Conservation (phyloP, 2,113 vertebrate genomes). For the Fulica atra region DNA sequence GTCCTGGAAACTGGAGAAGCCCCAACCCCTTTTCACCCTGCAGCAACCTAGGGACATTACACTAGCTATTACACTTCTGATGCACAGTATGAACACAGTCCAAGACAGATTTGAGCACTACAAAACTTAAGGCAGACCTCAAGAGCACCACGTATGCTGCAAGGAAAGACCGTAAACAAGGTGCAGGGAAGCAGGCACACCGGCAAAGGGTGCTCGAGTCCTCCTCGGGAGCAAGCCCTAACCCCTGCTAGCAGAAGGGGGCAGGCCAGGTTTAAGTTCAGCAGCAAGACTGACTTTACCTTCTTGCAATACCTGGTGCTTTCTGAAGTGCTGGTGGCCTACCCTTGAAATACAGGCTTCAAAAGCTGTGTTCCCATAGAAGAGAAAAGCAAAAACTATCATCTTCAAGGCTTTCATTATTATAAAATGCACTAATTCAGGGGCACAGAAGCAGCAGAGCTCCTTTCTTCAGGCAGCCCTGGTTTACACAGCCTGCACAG, state of each 20-base stretch:
- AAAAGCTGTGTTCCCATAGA: neutral
- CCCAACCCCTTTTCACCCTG: neutral
- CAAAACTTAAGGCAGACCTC: neutral
- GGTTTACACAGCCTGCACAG: neutral
- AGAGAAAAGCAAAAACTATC: neutral
- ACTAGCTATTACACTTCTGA: neutral
- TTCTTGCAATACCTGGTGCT: neutral
- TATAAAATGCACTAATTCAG: neutral
- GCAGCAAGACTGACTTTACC: neutral
- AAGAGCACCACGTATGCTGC: neutral
- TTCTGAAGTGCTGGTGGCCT: neutral
- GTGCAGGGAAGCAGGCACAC: neutral
- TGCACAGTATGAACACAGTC: neutral
- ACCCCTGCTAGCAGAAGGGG: neutral
- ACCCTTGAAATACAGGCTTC: neutral
- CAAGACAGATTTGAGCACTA: neutral
- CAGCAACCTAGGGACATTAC: neutral
- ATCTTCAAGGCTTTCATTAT: neutral
- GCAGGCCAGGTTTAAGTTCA: neutral
- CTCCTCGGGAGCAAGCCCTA: neutral
- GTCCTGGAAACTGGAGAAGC: neutral
- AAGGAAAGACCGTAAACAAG: neutral
- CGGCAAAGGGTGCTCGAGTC: neutral
- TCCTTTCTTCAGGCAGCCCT: neutral
- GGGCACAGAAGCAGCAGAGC: neutral